Evolutionary conservation across 2,888 invertebrate genomes (phyloP), one percentile per base, ranked within the genome.

Genomic region (Labia minor): DNA sequence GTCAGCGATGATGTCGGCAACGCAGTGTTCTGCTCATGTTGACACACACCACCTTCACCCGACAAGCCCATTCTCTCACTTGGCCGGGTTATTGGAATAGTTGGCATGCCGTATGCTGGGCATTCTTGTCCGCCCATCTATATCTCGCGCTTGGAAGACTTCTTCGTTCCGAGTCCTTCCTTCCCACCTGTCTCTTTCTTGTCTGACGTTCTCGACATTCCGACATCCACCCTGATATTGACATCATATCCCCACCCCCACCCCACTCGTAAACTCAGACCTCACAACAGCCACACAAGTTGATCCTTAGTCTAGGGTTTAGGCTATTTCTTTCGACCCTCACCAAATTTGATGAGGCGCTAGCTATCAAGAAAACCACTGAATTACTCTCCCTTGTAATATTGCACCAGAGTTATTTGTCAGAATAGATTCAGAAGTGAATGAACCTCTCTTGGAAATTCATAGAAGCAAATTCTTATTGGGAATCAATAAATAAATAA

Each of bases 141-240:
- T 49, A 49, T 49, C 16, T 49, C 49, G 49, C 49, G 49, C 16
- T 49, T 11, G 49, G 49, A 49, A 49, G 49, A 49, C n/a, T n/a
- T 16, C 14, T n/a, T 11, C 14, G n/a, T 49, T 49, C 49, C 16
- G n/a, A 11, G 14, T 49, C 49, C 49, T 49, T 49, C 49, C 49
- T n/a, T 49, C 49, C 49, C 49, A 49, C 49, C 49, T 49, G 49
- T 49, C 49, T 49, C 49, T n/a, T 49, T 49, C 49, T 49, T n/a
- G n/a, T 11, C 49, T 49, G 49, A 49, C 49, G 49, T 49, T 49
- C 49, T 49, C 49, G n/a, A 49, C 49, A 49, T 49, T 49, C 49
- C 49, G 16, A 49, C 49, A 49, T 49, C 49, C 3, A 16, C 16
- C 49, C 49, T 49, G 49, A 49, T 49, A 49, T 49, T 49, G 49